A percentile compares a stretch with the other conserved stretches of the same genome.
Evolutionary conservation across 1,140 invertebrate species (phyloP).

Genomic region (Condylostylus longicornis): DNA sequence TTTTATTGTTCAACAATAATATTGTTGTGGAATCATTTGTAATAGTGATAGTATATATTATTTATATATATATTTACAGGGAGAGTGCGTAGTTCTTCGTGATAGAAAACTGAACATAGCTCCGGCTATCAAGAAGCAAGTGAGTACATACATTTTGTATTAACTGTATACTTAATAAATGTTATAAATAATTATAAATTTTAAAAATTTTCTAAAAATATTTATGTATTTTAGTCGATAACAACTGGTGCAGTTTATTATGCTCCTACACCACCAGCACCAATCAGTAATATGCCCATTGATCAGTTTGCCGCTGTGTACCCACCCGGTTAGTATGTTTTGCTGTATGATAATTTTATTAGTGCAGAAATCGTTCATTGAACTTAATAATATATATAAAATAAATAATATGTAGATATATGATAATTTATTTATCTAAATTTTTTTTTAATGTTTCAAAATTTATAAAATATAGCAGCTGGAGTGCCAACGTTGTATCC

Average conservation of each 20-base stretch:
- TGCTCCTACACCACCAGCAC: slow-evolving; percentile 30
- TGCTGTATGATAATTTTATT: background rate
- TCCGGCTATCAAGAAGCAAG: slow-evolving; percentile 79
- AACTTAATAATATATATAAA: background rate
- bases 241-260: slow-evolving; percentile 32
- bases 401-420: background rate
- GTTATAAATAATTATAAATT: background rate
- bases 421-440: background rate
- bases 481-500: slow-evolving; percentile 32
- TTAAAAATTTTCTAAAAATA: background rate
- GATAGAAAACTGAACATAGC: slow-evolving; percentile 78
- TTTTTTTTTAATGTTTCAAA: slow-evolving; percentile 1
- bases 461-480: slow-evolving; percentile 22
- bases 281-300: slow-evolving; percentile 31
- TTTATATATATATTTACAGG: slow-evolving; percentile 37
- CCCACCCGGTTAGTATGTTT: slow-evolving; percentile 31
- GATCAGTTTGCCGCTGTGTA: slow-evolving; percentile 32
- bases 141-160: slow-evolving; percentile 21
- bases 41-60: too few relatives aligned
- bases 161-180: background rate
- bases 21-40: background rate
- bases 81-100: slow-evolving; percentile 58
- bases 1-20: background rate
- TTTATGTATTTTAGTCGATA: slow-evolving; percentile 20
- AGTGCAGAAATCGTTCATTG: background rate